Conservation (phyloP, 2,113 vertebrate species). For the Leucosticte australis region DNA sequence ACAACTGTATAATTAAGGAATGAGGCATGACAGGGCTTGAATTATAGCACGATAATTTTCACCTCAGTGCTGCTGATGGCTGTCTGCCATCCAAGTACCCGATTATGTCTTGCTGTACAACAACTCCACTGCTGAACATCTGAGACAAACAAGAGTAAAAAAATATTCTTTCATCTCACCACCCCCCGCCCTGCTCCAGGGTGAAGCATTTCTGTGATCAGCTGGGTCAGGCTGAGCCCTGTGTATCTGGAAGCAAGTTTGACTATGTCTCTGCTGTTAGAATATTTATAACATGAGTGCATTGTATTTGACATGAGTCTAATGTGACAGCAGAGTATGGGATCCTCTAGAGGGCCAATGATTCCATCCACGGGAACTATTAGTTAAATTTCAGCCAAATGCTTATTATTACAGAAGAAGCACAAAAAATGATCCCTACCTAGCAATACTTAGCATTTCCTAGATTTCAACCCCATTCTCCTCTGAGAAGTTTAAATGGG, state of each 20-base stretch:
- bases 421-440: neutral
- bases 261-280: neutral
- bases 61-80: conserved; percentile 48
- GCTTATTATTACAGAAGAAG: neutral
- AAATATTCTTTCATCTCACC: conserved; percentile 29
- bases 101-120: conserved; percentile 3
- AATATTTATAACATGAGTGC: neutral
- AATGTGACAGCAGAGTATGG: neutral
- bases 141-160: conserved; percentile 8
- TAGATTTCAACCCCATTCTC: neutral
- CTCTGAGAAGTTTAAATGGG: neutral
- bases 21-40: conserved; percentile 66
- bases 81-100: conserved; percentile 42
- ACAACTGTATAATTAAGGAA: conserved; percentile 63
- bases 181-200: neutral
- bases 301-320: neutral
- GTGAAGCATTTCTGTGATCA: conserved; percentile 28
- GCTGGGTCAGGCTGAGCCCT: neutral
- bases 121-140: neutral
- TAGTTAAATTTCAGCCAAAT: neutral
- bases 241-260: neutral
- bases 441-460: fast-evolving
- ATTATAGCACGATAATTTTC: conserved; percentile 53
- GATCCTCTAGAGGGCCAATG: neutral
- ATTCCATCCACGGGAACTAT: neutral